Evolutionary conservation across 2,113 vertebrate species (phyloP).

Genomic region (Pelecanus crispus): DNA sequence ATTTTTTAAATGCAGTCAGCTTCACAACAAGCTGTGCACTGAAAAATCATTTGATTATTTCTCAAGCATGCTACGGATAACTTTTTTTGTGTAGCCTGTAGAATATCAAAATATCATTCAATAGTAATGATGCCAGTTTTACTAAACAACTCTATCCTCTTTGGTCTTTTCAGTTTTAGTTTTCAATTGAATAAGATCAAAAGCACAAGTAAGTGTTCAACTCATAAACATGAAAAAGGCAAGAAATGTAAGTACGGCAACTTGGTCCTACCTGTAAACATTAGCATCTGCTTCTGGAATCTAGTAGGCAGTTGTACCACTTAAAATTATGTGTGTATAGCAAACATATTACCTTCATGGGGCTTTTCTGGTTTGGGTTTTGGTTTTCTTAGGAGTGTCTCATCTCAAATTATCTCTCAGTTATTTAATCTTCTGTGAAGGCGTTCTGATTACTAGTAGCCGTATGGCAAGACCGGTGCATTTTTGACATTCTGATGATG

Average conservation of each 20-base stretch:
- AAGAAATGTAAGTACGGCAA: neutral
- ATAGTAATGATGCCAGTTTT: neutral
- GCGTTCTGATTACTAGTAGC: neutral
- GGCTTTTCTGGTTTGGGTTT: conserved; percentile 12
- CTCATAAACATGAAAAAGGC: neutral
- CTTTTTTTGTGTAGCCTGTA: neutral
- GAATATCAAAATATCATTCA: neutral
- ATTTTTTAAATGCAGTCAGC: neutral
- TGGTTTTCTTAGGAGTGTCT: conserved; percentile 19
- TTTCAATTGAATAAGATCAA: neutral
- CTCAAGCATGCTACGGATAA: neutral
- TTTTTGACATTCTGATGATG: conserved; percentile 45
- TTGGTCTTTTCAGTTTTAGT: neutral
- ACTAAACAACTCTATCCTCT: neutral
- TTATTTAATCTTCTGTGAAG: conserved; percentile 8
- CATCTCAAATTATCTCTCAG: neutral
- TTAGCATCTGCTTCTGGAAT: neutral
- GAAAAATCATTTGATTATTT: neutral
- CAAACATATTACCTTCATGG: neutral
- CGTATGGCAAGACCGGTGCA: neutral
- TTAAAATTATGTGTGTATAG: neutral
- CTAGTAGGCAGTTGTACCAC: neutral
- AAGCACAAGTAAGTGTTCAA: neutral
- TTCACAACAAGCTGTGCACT: neutral
- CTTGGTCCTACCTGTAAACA: neutral